A percentile compares a stretch with the other conserved stretches of the same genome.
These are phyloP conservation scores for Oncorhynchus masou DNA, from an alignment of 2,113 vertebrate species.

Conservation along the genomic window DNA sequence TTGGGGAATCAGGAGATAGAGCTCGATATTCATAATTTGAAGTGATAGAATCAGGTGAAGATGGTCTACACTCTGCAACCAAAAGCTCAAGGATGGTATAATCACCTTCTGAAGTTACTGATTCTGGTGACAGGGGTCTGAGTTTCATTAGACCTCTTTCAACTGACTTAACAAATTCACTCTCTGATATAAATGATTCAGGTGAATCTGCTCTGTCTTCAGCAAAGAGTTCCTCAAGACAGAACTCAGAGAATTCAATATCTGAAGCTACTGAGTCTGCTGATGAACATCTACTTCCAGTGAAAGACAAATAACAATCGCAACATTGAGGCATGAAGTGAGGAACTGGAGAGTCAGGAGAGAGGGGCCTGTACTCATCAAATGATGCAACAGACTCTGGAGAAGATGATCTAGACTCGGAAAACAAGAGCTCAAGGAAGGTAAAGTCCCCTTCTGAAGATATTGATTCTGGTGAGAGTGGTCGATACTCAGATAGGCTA, in stretches of 20 bases:
- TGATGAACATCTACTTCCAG: not conserved
- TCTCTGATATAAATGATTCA: not conserved
- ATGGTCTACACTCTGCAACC: no score
- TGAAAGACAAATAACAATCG: not conserved
- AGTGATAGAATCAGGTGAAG: no score
- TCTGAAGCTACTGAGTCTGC: not conserved
- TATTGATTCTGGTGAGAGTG: no score
- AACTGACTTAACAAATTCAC: not conserved
- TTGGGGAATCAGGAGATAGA: no score
- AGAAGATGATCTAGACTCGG: no score
- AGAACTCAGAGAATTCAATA: not conserved
- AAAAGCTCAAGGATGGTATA: no score
- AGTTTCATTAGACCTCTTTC: not conserved
- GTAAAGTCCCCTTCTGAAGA: no score
- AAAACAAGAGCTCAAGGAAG: no score
- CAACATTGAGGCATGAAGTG: not conserved
- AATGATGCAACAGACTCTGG: not conserved
- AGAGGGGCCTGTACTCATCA: not conserved
- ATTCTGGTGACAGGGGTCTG: no score
- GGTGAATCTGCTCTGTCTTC: slow-evolving; percentile 15
- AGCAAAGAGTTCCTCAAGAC: not conserved
- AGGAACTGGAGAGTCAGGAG: slow-evolving; percentile 9
- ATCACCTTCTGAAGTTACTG: no score
- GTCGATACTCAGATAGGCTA: not conserved
- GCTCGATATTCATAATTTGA: no score